A percentile compares a stretch with the other conserved stretches of the same genome.
Evolutionary conservation across 2,888 invertebrate species (phyloP).

Genomic region (Conomelus anceps): DNA sequence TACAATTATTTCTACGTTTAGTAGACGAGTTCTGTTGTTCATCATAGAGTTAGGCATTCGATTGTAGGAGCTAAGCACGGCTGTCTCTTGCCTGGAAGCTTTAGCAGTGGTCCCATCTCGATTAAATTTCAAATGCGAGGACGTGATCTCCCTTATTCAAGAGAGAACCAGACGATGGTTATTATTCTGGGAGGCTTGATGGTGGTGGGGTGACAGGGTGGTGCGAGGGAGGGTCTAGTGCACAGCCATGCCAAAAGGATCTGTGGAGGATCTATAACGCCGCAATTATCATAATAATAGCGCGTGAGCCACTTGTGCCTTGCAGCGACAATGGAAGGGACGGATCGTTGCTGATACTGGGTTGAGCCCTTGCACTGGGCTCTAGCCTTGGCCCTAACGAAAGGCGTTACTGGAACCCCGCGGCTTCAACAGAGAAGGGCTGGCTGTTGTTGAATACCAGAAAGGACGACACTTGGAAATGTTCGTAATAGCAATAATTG

Average conservation of each 20-base stretch:
- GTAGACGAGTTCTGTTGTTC: neutral
- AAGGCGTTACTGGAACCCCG: neutral
- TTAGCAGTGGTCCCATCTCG: neutral
- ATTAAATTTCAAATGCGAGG: neutral
- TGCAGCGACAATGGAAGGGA: neutral
- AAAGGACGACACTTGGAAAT: neutral
- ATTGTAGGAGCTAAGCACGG: neutral
- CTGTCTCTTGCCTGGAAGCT: too few relatives aligned
- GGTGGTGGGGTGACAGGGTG: neutral
- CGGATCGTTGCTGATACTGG: neutral
- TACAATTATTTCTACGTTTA: neutral
- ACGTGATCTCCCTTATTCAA: neutral
- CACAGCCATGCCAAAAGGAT: neutral
- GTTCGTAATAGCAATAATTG: neutral
- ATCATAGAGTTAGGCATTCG: too few relatives aligned
- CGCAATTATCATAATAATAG: neutral
- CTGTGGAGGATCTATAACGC: neutral
- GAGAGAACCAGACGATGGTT: neutral
- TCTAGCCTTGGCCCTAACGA: neutral
- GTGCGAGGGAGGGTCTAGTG: neutral
- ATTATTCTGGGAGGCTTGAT: neutral
- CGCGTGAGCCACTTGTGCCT: neutral
- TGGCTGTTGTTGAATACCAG: neutral
- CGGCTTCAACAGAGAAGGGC: neutral
- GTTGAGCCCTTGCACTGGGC: too few relatives aligned